These are phyloP conservation scores for Chrysolina americana DNA, from an alignment of 2,888 invertebrate species.

Conservation along the genomic window DNA sequence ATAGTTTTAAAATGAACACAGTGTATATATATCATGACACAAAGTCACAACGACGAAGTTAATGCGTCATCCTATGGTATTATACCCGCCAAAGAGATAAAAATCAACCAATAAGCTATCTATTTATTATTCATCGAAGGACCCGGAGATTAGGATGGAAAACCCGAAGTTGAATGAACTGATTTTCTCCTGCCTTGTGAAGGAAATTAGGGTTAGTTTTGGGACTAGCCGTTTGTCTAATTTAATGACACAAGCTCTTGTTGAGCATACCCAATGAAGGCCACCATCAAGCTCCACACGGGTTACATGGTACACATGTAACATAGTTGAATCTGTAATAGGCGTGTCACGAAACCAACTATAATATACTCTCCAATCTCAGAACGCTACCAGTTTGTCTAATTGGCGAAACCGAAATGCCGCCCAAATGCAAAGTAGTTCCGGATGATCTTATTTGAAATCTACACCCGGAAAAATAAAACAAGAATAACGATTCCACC, in stretches of 20 bases:
- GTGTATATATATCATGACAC: conserved; percentile 26
- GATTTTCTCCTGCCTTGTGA: conserved; percentile 36
- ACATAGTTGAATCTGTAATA: conserved; percentile 47
- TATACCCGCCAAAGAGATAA: conserved; percentile 17
- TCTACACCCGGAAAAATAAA: conserved; percentile 3
- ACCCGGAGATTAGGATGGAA: conserved; percentile 31
- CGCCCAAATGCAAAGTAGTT: conserved; percentile 29
- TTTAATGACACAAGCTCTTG: conserved; percentile 51
- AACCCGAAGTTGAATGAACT: conserved; percentile 37
- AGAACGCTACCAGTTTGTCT: conserved; percentile 24
- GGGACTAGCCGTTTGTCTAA: conserved; percentile 49
- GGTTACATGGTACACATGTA: conserved; percentile 52
- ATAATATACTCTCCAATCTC: conserved; percentile 29
- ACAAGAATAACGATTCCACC: neutral
- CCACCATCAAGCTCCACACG: conserved; percentile 35
- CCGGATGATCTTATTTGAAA: conserved; percentile 27
- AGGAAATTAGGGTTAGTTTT: conserved; percentile 42
- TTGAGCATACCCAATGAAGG: conserved; percentile 52
- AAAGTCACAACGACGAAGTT: conserved; percentile 22
- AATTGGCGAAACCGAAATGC: conserved; percentile 28
- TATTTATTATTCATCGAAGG: conserved; percentile 42
- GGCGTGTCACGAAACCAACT: conserved; percentile 39
- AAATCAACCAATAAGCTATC: conserved; percentile 28
- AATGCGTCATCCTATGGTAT: conserved; percentile 25
- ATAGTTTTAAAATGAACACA: conserved; percentile 9